Conservation (phyloP, 37 sponge, comb jelly and placozoan species). For the Chondrosia reniformis region DNA sequence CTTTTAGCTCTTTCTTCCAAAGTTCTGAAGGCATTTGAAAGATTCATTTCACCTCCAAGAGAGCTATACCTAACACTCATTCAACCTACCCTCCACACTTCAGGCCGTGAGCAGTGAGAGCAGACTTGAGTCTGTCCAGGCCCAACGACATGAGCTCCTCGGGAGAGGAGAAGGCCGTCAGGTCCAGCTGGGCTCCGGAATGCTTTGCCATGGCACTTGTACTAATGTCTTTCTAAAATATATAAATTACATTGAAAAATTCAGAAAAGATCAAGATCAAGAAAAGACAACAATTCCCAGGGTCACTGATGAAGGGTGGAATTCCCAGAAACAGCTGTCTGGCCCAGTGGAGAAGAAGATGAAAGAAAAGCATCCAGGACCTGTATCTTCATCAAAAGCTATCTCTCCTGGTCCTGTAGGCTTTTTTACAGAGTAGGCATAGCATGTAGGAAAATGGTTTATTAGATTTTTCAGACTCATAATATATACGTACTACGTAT, state of each 20-base stretch:
- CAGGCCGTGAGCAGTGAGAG: constrained; percentile 85
- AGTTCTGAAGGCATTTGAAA: constrained; percentile 45
- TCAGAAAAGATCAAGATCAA: no score
- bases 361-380: no score
- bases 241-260: background rate
- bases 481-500: no score
- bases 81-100: constrained; percentile 95
- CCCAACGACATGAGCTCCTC: constrained; percentile 96
- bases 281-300: no score
- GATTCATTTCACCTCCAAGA: background rate
- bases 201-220: constrained; percentile 89
- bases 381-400: background rate
- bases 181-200: constrained; percentile 86
- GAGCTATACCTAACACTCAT: no score
- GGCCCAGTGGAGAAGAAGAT: no score
- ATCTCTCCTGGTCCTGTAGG: background rate
- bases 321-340: no score
- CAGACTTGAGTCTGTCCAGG: constrained; percentile 92
- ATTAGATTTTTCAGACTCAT: no score
- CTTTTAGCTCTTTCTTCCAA: constrained; percentile 87
- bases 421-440: no score
- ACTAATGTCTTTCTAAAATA: constrained; percentile 83
- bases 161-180: constrained; percentile 89
- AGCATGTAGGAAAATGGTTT: no score
- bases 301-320: no score